Conservation (phyloP, 2,888 invertebrate species). For the Synanthedon tipuliformis region DNA sequence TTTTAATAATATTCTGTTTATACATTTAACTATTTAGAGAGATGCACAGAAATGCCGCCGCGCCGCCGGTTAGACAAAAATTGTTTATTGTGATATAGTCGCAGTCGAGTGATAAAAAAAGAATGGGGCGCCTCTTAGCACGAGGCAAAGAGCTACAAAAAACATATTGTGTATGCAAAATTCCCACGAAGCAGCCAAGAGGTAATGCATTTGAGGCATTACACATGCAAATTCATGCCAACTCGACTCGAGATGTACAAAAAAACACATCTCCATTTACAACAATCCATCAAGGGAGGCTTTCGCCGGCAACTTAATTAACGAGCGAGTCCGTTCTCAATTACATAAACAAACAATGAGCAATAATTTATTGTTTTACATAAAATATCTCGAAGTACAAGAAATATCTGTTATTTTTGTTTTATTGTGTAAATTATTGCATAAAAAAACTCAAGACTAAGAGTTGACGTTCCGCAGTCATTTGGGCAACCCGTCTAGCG, state of each 20-base stretch:
- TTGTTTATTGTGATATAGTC: background rate
- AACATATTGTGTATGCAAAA: slow-evolving; percentile 30
- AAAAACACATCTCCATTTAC: slow-evolving; percentile 38
- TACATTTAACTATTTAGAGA: background rate
- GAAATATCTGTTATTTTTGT: no score
- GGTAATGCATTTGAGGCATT: slow-evolving; percentile 49
- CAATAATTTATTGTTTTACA: slow-evolving; percentile 24
- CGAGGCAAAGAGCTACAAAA: slow-evolving; percentile 39
- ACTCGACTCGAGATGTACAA: slow-evolving; percentile 30
- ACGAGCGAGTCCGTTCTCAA: slow-evolving; percentile 46
- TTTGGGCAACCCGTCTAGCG: no score
- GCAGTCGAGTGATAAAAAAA: background rate
- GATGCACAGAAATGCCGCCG: background rate
- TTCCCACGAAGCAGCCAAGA: slow-evolving; percentile 44
- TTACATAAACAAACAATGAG: slow-evolving; percentile 56
- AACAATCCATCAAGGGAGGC: slow-evolving; percentile 52
- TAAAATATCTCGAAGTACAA: no score
- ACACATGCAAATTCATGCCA: slow-evolving; percentile 57
- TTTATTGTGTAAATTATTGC: no score
- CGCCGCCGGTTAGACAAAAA: background rate
- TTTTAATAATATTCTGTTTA: no score
- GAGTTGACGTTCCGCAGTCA: no score
- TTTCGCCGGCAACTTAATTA: slow-evolving; percentile 57
- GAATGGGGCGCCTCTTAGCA: slow-evolving; percentile 12
- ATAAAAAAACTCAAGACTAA: no score